Base-by-base conservation (phyloP, 2,797 vertebrate species). In the Arremon aurantiirostris region DNA sequence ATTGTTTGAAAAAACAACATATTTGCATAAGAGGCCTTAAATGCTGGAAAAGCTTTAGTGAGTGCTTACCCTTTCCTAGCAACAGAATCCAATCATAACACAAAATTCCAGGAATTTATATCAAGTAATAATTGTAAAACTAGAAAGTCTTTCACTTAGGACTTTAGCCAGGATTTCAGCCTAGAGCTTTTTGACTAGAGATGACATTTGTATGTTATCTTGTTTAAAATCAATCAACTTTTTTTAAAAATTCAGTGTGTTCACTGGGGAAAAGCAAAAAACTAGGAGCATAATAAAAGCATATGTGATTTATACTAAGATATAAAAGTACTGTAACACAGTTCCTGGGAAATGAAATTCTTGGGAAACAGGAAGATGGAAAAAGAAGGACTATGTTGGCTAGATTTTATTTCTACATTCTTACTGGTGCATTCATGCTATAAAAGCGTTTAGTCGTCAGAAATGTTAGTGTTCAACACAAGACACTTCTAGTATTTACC, bases 71-170 rank as follows among this genome's bases (percentile, higher is more conserved):
- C n/a, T 60, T 86, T 77, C 37, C 34, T 5, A 2, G 53, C n/a
- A 77, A 22, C n/a, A 72, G n/a, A 87, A 91, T 57, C 47, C 39
- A 49, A 72, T 27, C 68, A 57, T 35, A 77, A 70, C 76, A 42
- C 16, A 88, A 63, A 92, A 80, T 52, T 70, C 52, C 32, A 35
- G 20, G 87, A 78, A 77, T 82, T 73, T 77, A 20, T 35, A 78
- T 32, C 28, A 71, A 73, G 39, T 53, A 78, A 69, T n/a, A 17
- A 23, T 53, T 57, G 80, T 70, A 52, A 94, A 93, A 92, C 63
- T 79, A 89, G 87, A 89, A 84, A 41, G 46, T 86, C 73, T 94
- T 93, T 93, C 73, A 89, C 35, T 90, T 89, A 66, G 73, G 73
- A 65, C 8, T 78, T 81, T 2, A 75, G 65, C 53, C 69, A 93